Base-by-base conservation (phyloP, 2,113 vertebrate genomes). In the Tamias sibiricus region DNA sequence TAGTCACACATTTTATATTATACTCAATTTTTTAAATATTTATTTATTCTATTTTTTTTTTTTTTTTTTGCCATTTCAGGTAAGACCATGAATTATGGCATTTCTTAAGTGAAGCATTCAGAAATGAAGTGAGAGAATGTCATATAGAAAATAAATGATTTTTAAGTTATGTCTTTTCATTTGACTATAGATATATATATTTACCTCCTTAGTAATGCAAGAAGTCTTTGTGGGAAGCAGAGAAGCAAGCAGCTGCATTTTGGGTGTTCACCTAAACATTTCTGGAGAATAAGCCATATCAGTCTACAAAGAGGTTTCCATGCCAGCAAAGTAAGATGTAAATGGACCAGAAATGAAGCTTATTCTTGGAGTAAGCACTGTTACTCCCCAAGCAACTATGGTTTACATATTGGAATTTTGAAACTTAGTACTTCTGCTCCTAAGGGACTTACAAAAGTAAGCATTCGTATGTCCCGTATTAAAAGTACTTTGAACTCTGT, bases 401-500 rank as follows among this genome's bases (percentile, higher is more conserved):
- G 98, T 88, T 98, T 99, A 57, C 98, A 98, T 97, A 98, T 98
- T 96, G 98, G 98, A 97, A 89, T 98, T 98, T 98, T 98, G 90
- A 98, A 98, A 98, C 98, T 99, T 96, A 98, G 99, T 91, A 98
- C 98, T 93, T 99, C 99, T 77, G 96, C 99, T 81, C 99, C 99
- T 17, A 99, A 99, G 96, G 98, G 99, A 98, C 98, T 99, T 92
- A 84, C 97, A 8, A 98, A 99, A 98, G 97, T 99, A 94, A 99
- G 96, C 97, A 98, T 97, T 98, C 99, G 96, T 98, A 99, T 99
- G 99, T 99, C 99, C 47, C 99, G 99, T 71, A 99, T 99, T 97
- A 99, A 98, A 98, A 99, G 80, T 97, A 99, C 99, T 76, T 98
- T 99, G 96, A 99, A 99, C 95, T 99, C 99, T 89, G 99, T 99